Evolutionary conservation across 2,797 vertebrate species (phyloP).

Genomic region (Gastrophryne carolinensis): DNA sequence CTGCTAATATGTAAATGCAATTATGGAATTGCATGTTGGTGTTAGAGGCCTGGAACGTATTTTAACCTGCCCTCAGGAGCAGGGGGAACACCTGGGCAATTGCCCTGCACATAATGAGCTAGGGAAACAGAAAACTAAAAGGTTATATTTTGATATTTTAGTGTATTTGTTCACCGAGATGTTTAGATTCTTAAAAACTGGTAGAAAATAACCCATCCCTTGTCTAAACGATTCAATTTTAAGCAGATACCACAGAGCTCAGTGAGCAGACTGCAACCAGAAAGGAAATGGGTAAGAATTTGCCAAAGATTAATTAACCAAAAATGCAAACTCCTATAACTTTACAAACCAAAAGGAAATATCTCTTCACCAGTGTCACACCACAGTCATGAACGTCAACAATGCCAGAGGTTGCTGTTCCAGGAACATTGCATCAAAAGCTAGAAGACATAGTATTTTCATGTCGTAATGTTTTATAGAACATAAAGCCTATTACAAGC

Average conservation of each 20-base stretch:
- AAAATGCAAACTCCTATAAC: slow-evolving; percentile 25
- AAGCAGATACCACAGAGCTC: neutral
- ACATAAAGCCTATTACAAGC: neutral
- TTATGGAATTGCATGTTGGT: no score
- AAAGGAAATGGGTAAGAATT: slow-evolving; percentile 23
- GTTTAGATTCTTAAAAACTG: no score
- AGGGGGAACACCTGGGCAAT: no score
- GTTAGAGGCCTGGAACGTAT: no score
- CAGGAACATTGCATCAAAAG: neutral
- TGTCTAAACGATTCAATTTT: no score
- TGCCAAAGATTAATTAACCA: slow-evolving; percentile 34
- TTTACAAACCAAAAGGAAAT: slow-evolving; percentile 26
- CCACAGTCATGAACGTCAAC: slow-evolving; percentile 2
- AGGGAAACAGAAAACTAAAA: no score
- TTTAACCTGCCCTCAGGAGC: no score
- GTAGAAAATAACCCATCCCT: no score
- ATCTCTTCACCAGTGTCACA: slow-evolving; percentile 11
- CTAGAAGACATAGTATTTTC: neutral
- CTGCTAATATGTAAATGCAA: no score
- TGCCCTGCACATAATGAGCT: no score
- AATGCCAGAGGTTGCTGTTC: neutral
- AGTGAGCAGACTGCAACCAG: neutral
- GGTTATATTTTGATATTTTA: no score
- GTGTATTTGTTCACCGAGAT: no score
- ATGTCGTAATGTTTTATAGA: neutral